phyloP scores from a whole-genome alignment of 2,888 invertebrate genomes.

The Anticlea derivata region DNA sequence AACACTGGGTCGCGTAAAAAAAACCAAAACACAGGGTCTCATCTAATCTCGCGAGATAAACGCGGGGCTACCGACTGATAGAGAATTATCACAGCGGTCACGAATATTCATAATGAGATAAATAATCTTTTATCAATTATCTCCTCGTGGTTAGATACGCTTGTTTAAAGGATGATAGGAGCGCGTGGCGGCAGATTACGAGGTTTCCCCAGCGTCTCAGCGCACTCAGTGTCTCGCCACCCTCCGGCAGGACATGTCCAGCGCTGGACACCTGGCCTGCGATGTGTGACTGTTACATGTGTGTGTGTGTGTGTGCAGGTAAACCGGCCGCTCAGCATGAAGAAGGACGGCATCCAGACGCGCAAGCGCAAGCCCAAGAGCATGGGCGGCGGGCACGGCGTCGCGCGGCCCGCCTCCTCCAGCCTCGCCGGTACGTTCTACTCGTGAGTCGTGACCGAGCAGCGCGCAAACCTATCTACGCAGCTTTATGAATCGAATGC shows the following conservation, averaged over 20 bases:
- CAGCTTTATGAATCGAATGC: neutral
- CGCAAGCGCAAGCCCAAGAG: slow-evolving; percentile 96
- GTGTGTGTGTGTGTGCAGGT: slow-evolving; percentile 83
- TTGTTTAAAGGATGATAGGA: slow-evolving; percentile 82
- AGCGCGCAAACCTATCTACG: neutral
- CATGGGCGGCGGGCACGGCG: slow-evolving; percentile 68
- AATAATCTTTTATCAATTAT: slow-evolving; percentile 84
- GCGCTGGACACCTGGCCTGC: too few relatives aligned
- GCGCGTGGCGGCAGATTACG: slow-evolving; percentile 68
- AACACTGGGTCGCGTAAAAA: slow-evolving; percentile 78
- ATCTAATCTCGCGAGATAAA: slow-evolving; percentile 82
- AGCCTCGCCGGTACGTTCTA: slow-evolving; percentile 65
- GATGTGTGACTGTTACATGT: slow-evolving; percentile 18
- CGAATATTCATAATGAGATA: slow-evolving; percentile 84
- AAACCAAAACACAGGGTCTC: slow-evolving; percentile 83
- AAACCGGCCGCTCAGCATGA: slow-evolving; percentile 98
- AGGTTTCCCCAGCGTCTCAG: slow-evolving; percentile 61
- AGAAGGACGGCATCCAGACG: slow-evolving; percentile 99
- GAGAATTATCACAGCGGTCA: slow-evolving; percentile 79
- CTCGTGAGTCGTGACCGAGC: slow-evolving; percentile 22
- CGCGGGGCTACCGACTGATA: slow-evolving; percentile 83
- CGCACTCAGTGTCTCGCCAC: slow-evolving; percentile 8
- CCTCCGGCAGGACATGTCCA: too few relatives aligned
- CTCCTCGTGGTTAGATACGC: slow-evolving; percentile 77
- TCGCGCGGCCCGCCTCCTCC: slow-evolving; percentile 50